These are phyloP conservation scores for Drosophila neutralis DNA, from an alignment of 2,888 invertebrate genomes.

Conservation along the genomic window DNA sequence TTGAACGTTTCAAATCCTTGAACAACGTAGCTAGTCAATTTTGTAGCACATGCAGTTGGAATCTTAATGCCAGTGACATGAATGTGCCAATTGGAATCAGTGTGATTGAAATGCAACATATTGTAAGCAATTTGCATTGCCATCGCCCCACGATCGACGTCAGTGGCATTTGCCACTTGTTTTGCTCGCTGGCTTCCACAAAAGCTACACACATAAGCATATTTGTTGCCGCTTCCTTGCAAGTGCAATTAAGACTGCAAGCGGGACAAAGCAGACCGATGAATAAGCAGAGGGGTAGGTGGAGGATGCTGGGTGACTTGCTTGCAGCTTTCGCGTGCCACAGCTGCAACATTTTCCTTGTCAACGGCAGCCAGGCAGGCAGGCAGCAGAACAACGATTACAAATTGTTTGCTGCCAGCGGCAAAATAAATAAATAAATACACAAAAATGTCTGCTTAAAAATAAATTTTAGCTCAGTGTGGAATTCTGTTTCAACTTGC, in stretches of 20 bases:
- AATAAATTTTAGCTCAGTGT: constrained; percentile 63
- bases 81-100: constrained; percentile 2
- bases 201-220: constrained; percentile 31
- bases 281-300: background rate
- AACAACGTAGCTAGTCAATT: background rate
- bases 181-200: constrained; percentile 20
- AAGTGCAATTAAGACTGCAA: constrained; percentile 47
- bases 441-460: constrained; percentile 59
- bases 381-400: constrained; percentile 58
- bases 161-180: constrained; percentile 53
- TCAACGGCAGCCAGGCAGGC: constrained; percentile 49
- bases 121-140: constrained; percentile 25
- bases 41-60: background rate
- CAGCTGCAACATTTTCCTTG: constrained; percentile 79
- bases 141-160: constrained; percentile 39
- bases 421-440: constrained; percentile 54
- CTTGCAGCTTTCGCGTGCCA: constrained; percentile 50
- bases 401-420: constrained; percentile 68
- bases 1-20: background rate
- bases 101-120: constrained; percentile 19
- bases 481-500: constrained; percentile 33
- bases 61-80: background rate
- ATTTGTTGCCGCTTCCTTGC: constrained; percentile 47
- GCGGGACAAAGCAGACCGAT: background rate
- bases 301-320: background rate